These are phyloP conservation scores for Mayetiola destructor DNA, from an alignment of 2,888 invertebrate species.

Conservation along the genomic window DNA sequence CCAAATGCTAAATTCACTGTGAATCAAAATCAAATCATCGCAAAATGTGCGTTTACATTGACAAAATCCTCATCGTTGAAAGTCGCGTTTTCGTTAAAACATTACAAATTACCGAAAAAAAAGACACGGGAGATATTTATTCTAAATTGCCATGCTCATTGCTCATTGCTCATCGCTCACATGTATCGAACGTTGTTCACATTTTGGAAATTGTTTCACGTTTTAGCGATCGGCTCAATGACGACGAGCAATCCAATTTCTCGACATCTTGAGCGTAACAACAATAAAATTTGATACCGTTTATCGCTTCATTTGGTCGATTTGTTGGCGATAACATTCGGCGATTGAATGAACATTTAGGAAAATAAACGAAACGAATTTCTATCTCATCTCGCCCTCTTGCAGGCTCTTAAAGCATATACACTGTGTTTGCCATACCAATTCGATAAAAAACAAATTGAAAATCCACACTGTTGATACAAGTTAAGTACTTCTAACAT, in stretches of 20 bases:
- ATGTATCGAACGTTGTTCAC: neutral
- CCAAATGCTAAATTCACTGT: slow-evolving; percentile 2
- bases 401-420: no score
- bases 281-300: slow-evolving; percentile 8
- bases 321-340: no score
- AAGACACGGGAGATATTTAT: neutral
- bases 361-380: no score
- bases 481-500: neutral
- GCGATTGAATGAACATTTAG: no score
- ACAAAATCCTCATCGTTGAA: no score
- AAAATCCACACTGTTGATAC: slow-evolving; percentile 9
- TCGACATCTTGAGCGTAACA: neutral
- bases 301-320: no score
- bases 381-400: no score
- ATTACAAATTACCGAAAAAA: slow-evolving; percentile 6
- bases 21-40: no score
- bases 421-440: neutral
- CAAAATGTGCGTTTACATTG: no score
- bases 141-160: neutral
- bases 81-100: slow-evolving; percentile 12
- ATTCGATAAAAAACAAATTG: slow-evolving; percentile 8
- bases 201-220: no score
- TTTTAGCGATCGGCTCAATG: neutral
- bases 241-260: neutral
- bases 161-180: neutral